These are phyloP conservation scores for Oxygymnocypris stewartii DNA, from an alignment of 2,113 vertebrate genomes.

Conservation along the genomic window DNA sequence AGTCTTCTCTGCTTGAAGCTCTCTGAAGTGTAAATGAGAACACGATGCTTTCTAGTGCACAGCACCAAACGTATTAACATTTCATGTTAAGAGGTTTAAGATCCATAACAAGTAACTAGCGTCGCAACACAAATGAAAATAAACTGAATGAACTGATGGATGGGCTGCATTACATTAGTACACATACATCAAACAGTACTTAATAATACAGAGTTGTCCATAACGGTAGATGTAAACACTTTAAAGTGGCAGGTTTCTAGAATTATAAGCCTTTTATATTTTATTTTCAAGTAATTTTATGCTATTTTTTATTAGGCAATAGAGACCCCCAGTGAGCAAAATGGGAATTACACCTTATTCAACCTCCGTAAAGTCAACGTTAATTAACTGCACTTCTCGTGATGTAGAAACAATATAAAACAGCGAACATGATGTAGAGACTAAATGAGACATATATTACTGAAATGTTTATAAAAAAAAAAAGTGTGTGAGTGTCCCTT, in stretches of 20 bases:
- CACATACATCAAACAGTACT: background rate
- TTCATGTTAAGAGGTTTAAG: conserved; percentile 9
- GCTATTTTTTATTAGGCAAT: conserved; percentile 3
- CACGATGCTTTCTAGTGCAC: conserved; percentile 6
- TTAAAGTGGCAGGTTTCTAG: conserved; percentile 6
- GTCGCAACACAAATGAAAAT: background rate
- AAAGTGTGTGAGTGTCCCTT: background rate
- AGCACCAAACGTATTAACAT: conserved; percentile 22
- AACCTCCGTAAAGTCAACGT: background rate
- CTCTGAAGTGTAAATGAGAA: background rate
- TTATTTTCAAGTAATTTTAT: background rate
- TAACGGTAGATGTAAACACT: conserved; percentile 15
- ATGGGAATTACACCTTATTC: background rate
- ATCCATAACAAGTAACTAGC: too few relatives aligned
- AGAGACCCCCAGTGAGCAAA: conserved; percentile 24
- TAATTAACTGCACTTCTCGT: background rate
- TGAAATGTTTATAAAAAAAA: conserved; percentile 31
- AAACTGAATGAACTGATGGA: background rate
- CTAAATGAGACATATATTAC: background rate
- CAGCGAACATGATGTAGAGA: background rate
- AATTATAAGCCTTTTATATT: background rate
- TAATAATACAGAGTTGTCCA: background rate
- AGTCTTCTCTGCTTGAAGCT: background rate
- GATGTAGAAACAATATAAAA: background rate
- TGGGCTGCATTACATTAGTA: background rate